Base-by-base conservation (phyloP, 2,888 invertebrate species). In the Morpho achilles region DNA sequence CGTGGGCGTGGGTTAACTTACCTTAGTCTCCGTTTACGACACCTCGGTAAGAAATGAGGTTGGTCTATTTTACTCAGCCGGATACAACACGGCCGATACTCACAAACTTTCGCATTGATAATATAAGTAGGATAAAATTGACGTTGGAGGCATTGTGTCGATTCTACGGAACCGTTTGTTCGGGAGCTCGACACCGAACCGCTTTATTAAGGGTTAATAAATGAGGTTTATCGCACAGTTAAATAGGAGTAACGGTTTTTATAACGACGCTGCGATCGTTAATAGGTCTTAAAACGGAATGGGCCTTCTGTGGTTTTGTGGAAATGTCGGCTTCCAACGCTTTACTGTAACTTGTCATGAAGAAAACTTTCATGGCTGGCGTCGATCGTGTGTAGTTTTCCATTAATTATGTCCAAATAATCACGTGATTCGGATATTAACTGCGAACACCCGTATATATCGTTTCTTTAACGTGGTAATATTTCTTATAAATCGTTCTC, bases 151-250 rank as follows among this genome's bases (percentile, higher is more conserved):
- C 32, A 32, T 32, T 32, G 32, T 32, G 32, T 32, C 32, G 32
- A 32, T 32, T 32, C 59, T 56, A 62, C 52, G 52, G 52, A 52
- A 52, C 32, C 44, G 44, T 44, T 39, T 1, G n/a, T 43, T 23
- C 51, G 46, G 50, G n/a, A 53, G 32, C 53, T 8, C 7, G 10
- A 16, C 45, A 39, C 53, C 44, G 10, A 39, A 53, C 53, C 22
- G 45, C 53, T 39, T 53, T 45, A 47, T 64, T 64, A 67, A 65
- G 68, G 67, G 65, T 66, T 65, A 65, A 65, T 65, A 65, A 65
- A 64, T 64, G 75, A 77, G 75, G 70, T 81, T 80, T 79, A 79
- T 77, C 76, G 76, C 74, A 70, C 72, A 67, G 75, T 77, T 62
- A 78, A 76, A 76, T 68, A 71, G 63, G 67, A 67, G 70, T 75